Conservation (phyloP, 2,888 invertebrate genomes). For the Cantharis lateralis region DNA sequence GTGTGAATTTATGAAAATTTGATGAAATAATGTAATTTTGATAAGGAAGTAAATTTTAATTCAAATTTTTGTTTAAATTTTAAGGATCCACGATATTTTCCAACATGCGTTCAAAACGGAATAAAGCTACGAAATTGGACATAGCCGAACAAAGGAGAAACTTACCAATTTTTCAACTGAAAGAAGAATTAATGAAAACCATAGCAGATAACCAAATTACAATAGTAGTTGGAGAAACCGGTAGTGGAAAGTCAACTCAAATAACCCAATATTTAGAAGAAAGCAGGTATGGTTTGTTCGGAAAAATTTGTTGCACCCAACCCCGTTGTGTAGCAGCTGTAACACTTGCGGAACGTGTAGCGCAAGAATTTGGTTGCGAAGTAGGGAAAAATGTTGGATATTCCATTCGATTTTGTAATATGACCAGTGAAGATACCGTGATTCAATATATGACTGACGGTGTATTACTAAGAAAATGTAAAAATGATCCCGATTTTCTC, state of each 20-base stretch:
- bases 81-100: no score
- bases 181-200: slow-evolving; percentile 93
- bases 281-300: slow-evolving; percentile 88
- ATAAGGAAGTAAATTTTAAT: no score
- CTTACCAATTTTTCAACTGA: slow-evolving; percentile 93
- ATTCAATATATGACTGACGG: slow-evolving; percentile 98
- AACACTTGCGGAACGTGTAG: slow-evolving; percentile 98
- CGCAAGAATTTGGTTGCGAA: slow-evolving; percentile 97
- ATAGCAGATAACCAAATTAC: slow-evolving; percentile 95
- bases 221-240: slow-evolving; percentile 98
- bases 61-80: no score
- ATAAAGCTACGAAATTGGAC: slow-evolving; percentile 66
- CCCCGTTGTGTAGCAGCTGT: slow-evolving; percentile 96
- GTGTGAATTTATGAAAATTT: no score
- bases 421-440: slow-evolving; percentile 87
- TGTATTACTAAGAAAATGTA: slow-evolving; percentile 95
- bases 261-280: slow-evolving; percentile 98
- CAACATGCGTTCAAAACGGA: no score
- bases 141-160: slow-evolving; percentile 94
- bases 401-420: slow-evolving; percentile 99
- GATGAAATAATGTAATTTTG: no score
- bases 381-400: slow-evolving; percentile 99
- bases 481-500: slow-evolving; percentile 83
- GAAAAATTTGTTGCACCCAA: slow-evolving; percentile 93
- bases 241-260: slow-evolving; percentile 98